These are phyloP conservation scores for Euplexia lucipara DNA, from an alignment of 2,888 invertebrate species.

Conservation along the genomic window DNA sequence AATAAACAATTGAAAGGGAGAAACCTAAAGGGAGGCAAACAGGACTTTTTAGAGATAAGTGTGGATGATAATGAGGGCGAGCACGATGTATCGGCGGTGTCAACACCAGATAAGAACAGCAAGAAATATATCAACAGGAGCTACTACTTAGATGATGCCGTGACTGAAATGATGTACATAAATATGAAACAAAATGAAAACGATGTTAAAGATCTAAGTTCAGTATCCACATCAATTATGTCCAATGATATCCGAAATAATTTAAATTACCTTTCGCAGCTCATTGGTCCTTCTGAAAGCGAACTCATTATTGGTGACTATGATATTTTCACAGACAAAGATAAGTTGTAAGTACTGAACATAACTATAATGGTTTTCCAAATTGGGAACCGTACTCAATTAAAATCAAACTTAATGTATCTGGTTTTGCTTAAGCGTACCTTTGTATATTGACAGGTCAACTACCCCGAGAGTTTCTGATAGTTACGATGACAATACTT, in stretches of 20 bases:
- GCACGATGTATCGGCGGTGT: slow-evolving; percentile 50
- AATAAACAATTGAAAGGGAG: slow-evolving; percentile 64
- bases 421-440: not conserved
- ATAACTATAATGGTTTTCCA: not conserved
- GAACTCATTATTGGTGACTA: slow-evolving; percentile 56
- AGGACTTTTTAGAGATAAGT: slow-evolving; percentile 43
- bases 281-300: slow-evolving; percentile 63
- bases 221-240: slow-evolving; percentile 71
- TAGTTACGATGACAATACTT: slow-evolving; percentile 15
- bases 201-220: slow-evolving; percentile 61
- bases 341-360: slow-evolving; percentile 44
- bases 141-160: slow-evolving; percentile 81
- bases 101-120: slow-evolving; percentile 63
- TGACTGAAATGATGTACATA: slow-evolving; percentile 80
- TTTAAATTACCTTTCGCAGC: slow-evolving; percentile 67
- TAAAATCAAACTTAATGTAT: not conserved
- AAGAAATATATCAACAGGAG: slow-evolving; percentile 78
- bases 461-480: slow-evolving; percentile 7
- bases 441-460: slow-evolving; percentile 29
- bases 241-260: slow-evolving; percentile 73
- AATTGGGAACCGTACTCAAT: not conserved
- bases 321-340: slow-evolving; percentile 40
- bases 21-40: slow-evolving; percentile 61
- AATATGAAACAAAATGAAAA: slow-evolving; percentile 69
- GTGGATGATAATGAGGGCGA: slow-evolving; percentile 61